Evolutionary conservation across 2,888 invertebrate species (phyloP), one percentile per base, ranked within the genome.

Genomic region (Achlya flavicornis): DNA sequence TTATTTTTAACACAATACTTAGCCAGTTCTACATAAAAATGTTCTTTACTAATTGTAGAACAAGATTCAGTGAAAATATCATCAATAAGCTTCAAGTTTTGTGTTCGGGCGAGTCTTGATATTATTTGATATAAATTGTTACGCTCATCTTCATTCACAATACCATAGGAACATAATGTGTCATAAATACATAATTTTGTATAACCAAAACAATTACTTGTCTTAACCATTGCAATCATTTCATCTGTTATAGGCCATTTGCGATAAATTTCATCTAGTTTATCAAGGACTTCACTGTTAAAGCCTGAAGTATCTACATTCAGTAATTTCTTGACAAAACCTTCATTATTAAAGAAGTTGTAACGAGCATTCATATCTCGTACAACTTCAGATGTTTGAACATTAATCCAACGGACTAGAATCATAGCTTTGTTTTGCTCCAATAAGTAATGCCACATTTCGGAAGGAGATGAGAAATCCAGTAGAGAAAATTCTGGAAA

Each of bases 381-480:
- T 11, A 92, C 93, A 0, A 93, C 89, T 77, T 94, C 92, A 3
- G 92, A 92, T 66, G 92, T 95, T 69, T 94, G 93, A 4, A 94
- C 85, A 71, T 95, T 94, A 65, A 96, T 95, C 96, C 96, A 96
- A 53, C 91, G 86, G 65, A 93, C 91, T 63, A 96, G 79, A 65
- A 95, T 87, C 84, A 95, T 94, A 1, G 94, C 91, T 79, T 95
- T 94, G 75, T 96, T 95, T 70, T 94, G 92, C 62, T 91, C 87
- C 62, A 96, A 79, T 64, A 96, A 87, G 79, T 94, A 94, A 73
- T 94, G 91, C 96, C 96, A 96, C 74, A 96, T 91, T 71, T 91
- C 87, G 66, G 88, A 75, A 10, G 94, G 87, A 57, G 92, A 89
- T 64, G 95, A 86, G 77, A 95, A 94, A 19, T 91, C 88, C 67